Percentiles rank a stretch among this genome's conserved stretches.
phyloP scores from a whole-genome alignment of 2,113 vertebrate species.

The Nycticorax nycticorax region DNA sequence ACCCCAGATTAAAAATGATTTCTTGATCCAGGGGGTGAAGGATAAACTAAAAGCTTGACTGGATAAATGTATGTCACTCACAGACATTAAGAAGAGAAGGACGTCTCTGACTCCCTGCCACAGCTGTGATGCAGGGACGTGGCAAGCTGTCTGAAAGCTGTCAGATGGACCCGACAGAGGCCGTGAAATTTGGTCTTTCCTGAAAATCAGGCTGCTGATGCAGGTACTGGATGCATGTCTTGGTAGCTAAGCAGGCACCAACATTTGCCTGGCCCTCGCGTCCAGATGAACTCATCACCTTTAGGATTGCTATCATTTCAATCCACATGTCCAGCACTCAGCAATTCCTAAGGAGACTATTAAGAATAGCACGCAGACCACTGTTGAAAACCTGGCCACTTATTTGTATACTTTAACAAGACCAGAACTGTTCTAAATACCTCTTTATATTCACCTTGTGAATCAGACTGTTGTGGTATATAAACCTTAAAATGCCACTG shows the following conservation, averaged over 20 bases:
- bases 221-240: neutral
- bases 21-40: neutral
- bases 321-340: neutral
- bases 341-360: neutral
- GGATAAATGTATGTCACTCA: neutral
- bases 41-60: neutral
- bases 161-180: neutral
- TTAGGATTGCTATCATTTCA: neutral
- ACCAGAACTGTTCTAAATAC: neutral
- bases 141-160: neutral
- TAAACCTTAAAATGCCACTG: neutral
- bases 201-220: neutral
- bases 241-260: neutral
- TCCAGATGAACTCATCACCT: neutral
- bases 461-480: neutral
- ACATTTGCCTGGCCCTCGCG: neutral
- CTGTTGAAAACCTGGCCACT: neutral
- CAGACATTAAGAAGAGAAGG: neutral
- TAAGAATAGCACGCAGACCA: neutral
- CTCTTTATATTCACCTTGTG: slow-evolving; percentile 2
- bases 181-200: neutral
- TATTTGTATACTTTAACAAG: neutral
- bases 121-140: neutral
- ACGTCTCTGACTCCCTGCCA: neutral
- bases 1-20: neutral